Percentiles rank a stretch among this genome's conserved stretches.
phyloP scores from a whole-genome alignment of 2,797 vertebrate genomes.

The Mus caroli region DNA sequence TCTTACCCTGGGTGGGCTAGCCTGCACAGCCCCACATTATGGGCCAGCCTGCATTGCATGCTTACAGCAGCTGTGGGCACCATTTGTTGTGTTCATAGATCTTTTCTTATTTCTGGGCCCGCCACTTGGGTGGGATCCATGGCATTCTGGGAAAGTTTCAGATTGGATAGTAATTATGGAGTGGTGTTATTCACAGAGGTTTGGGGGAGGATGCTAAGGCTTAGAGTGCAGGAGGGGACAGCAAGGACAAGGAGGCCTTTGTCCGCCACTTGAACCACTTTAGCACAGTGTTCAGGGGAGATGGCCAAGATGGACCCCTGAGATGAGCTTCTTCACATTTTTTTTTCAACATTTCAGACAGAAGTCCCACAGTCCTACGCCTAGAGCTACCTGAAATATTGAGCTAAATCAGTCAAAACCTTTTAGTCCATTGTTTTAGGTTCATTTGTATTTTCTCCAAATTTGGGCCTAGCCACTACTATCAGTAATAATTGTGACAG shows the following conservation, averaged over 20 bases:
- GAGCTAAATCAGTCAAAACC: background rate
- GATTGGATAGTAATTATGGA: background rate
- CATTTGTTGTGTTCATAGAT: slow-evolving; percentile 21
- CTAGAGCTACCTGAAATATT: background rate
- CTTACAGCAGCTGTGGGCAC: background rate
- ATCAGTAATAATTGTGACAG: background rate
- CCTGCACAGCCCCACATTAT: background rate
- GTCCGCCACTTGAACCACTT: background rate
- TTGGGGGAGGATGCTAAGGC: background rate
- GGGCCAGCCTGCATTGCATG: background rate
- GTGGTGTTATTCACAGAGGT: background rate
- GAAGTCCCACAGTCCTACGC: background rate
- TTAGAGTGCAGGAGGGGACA: background rate
- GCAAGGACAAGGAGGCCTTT: background rate
- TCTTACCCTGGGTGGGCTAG: background rate
- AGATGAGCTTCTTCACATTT: slow-evolving; percentile 35
- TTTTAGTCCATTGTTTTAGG: slow-evolving; percentile 18
- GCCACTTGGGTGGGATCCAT: background rate
- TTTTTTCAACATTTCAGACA: slow-evolving; percentile 33
- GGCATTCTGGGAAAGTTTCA: slow-evolving; percentile 36
- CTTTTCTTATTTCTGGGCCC: background rate
- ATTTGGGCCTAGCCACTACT: background rate
- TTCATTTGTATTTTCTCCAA: background rate
- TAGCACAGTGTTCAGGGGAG: background rate
- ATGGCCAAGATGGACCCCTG: background rate